phyloP scores from a whole-genome alignment of 2,888 invertebrate species.

The Oegoconia quadripuncta region DNA sequence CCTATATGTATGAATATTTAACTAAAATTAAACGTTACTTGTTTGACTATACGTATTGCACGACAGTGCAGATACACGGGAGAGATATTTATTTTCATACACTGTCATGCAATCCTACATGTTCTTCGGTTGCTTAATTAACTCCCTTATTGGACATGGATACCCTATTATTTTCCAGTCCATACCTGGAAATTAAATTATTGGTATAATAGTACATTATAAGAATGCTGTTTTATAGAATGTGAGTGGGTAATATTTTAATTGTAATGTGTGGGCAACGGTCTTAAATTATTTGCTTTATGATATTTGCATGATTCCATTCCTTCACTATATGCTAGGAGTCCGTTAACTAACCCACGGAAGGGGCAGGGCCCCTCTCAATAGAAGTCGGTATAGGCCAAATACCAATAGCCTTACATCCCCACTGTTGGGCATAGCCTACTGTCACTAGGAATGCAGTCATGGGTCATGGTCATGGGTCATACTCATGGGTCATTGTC shows the following conservation, averaged over 20 bases:
- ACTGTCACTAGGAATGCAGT: too few species aligned
- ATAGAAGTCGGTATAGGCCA: too few species aligned
- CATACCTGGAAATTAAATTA: neutral
- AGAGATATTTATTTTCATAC: slow-evolving; percentile 13
- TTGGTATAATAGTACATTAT: neutral
- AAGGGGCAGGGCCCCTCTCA: too few species aligned
- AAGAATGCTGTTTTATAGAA: neutral
- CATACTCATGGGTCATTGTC: too few species aligned
- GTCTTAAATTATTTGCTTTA: too few species aligned
- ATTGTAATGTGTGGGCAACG: too few species aligned
- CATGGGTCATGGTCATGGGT: too few species aligned
- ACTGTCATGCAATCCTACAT: slow-evolving; percentile 27
- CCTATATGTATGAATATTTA: neutral
- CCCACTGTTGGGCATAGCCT: too few species aligned
- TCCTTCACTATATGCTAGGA: too few species aligned
- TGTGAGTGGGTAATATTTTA: neutral
- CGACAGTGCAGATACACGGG: slow-evolving; percentile 2
- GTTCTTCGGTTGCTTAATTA: slow-evolving; percentile 37
- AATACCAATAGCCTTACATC: too few species aligned
- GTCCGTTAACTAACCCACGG: too few species aligned
- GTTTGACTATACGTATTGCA: slow-evolving; percentile 4
- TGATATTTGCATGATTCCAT: too few species aligned
- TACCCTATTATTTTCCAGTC: slow-evolving; percentile 1
- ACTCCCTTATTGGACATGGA: neutral
- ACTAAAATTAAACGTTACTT: neutral